Base-by-base conservation (phyloP, 2,888 invertebrate genomes). In the Xestia rhomboidea region DNA sequence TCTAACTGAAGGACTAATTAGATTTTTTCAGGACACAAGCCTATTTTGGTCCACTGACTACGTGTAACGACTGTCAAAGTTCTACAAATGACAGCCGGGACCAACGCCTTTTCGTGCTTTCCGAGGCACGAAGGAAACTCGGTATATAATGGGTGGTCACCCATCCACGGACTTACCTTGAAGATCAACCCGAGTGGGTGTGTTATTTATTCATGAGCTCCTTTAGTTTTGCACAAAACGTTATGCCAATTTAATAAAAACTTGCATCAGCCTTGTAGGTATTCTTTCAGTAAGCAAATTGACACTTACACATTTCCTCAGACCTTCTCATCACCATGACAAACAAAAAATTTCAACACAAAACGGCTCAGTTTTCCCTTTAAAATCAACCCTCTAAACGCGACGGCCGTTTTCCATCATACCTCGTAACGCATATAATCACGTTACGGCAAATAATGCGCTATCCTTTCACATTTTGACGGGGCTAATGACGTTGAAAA, bases 401-500 rank as follows among this genome's bases (percentile, higher is more conserved):
- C 46, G 77, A 70, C 62, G 46, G 62, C 71, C 27, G 77, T 89
- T 88, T 88, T 78, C 80, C 86, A 82, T 83, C 85, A 83, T 84
- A 90, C 80, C 82, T 86, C 85, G 88, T 86, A 84, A 75, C 77
- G 89, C 86, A 89, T 89, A 89, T 89, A 89, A 91, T 90, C 87
- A 86, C 86, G 87, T 89, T 86, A 88, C 86, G 83, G 89, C 88
- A 90, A 91, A 91, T 91, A 92, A 91, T 90, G 89, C 89, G 91
- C 86, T 89, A 90, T 90, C 91, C 92, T 91, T 92, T 92, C 89
- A 90, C 86, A 88, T 90, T 89, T 87, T 91, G 91, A 91, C 91
- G 88, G 77, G 85, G 68, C 91, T 91, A 92, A 92, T 92, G 92
- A 91, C 89, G 90, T 88, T 92, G 92, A 92, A 92, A 92, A 92